These are phyloP conservation scores for Alectura lathami DNA, from an alignment of 2,113 vertebrate genomes.

Conservation along the genomic window DNA sequence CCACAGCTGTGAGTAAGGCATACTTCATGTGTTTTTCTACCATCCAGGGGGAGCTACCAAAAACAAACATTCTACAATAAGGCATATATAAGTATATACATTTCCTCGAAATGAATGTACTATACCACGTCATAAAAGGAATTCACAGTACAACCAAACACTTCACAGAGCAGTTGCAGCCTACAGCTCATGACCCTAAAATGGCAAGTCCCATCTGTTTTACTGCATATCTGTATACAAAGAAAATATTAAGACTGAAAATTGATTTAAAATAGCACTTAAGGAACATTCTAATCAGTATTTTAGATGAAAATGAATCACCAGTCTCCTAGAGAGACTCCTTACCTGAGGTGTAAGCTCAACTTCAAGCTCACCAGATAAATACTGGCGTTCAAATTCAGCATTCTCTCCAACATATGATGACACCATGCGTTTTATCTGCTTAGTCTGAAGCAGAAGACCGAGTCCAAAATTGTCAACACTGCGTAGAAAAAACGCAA, in stretches of 20 bases:
- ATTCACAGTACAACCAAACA: background rate
- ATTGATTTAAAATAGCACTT: background rate
- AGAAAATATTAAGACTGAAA: background rate
- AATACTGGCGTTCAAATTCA: slow-evolving; percentile 95
- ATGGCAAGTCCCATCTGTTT: background rate
- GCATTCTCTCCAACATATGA: slow-evolving; percentile 97
- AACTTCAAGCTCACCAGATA: slow-evolving; percentile 93
- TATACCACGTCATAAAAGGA: background rate
- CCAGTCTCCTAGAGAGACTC: background rate
- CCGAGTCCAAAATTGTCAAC: slow-evolving; percentile 97
- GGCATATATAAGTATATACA: background rate
- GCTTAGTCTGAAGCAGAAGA: slow-evolving; percentile 89
- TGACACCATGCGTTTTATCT: slow-evolving; percentile 97
- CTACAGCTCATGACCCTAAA: background rate
- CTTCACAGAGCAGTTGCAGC: background rate
- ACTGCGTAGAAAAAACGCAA: slow-evolving; percentile 70
- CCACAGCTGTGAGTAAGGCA: background rate
- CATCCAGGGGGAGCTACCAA: background rate
- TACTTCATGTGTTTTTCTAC: accelerated
- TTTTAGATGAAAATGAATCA: background rate
- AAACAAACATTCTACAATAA: background rate
- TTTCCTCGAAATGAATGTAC: background rate
- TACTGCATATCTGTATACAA: background rate
- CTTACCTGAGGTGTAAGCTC: slow-evolving; percentile 95
- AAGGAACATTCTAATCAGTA: background rate